Base-by-base conservation (phyloP, 2,797 vertebrate genomes). In the Spea hammondii region DNA sequence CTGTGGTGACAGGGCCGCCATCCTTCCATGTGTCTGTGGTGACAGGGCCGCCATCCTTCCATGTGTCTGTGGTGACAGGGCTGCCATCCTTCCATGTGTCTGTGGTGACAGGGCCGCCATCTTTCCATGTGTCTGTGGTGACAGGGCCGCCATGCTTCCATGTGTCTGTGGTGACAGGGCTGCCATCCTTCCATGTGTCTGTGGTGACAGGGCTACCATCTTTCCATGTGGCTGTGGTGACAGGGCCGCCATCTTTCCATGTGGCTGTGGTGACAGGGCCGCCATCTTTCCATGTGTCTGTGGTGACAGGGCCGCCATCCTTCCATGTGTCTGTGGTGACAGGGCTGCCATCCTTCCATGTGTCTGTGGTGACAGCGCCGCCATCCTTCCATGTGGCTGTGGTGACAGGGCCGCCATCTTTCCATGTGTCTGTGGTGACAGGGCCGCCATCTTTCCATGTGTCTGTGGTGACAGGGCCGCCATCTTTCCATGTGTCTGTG, bases 101-200 rank as follows among this genome's bases (percentile, higher is more conserved):
- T 62, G 62, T 54, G 73, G 50, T 55, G 73, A 32, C 32, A 32
- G 17, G 17, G 17, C 17, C 1, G 17, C 17, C 17, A 17, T 17
- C 17, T 3, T 32, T 32, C 32, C 32, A 32, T 32, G 32, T 32
- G 32, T 3, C 32, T 32, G 32, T 32, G 32, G 32, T 32, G 32
- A 32, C 32, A 17, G 59, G 47, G 57, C 49, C 60, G 44, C n/a
- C 6, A 55, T 8, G 64, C 12, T 47, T 32, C 1, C 49, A 4
- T 44, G 64, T 32, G 62, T 67, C 73, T 62, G 62, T 54, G 73
- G 50, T 55, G 73, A 32, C 32, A 32, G 17, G 17, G 17, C 17
- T 1, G 17, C 17, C 17, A 17, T 17, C 17, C 1, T 17, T 17
- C 17, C 17, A 17, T 17, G 17, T 17, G 32, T 32, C 32, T 32